A percentile compares a stretch with the other conserved stretches of the same genome.
phyloP scores from a whole-genome alignment of 2,888 invertebrate genomes.

The Lissocephala sabroskyi region DNA sequence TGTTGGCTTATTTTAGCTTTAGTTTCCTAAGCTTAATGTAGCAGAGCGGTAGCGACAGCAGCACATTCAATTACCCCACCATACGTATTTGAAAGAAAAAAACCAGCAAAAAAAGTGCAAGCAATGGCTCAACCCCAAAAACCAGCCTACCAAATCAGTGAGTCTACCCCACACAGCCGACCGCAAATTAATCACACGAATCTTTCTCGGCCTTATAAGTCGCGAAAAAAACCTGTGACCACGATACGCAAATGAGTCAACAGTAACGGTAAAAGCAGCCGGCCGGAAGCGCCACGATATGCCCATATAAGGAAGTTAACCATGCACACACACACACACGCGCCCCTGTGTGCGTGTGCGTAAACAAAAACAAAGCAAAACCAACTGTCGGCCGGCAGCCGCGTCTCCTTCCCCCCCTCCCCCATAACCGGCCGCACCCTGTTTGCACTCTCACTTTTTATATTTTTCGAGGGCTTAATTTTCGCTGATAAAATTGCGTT shows the following conservation, averaged over 20 bases:
- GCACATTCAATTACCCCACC: no score
- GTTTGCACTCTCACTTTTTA: constrained; percentile 12
- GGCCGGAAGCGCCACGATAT: constrained; percentile 45
- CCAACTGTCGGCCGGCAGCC: not conserved
- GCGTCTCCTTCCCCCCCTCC: not conserved
- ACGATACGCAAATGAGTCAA: constrained; percentile 43
- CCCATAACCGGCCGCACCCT: constrained; percentile 39
- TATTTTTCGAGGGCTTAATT: not conserved
- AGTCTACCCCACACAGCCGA: constrained; percentile 29
- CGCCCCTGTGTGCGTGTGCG: constrained; percentile 2
- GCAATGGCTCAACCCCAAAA: constrained; percentile 67
- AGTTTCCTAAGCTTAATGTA: no score
- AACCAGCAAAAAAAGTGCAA: constrained; percentile 1
- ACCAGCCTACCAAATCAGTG: constrained; percentile 68
- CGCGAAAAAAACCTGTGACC: not conserved
- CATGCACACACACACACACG: not conserved
- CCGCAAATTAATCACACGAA: not conserved
- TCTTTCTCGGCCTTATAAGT: not conserved
- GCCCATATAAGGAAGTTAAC: constrained; percentile 52
- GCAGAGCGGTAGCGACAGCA: no score
- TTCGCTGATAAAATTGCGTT: not conserved
- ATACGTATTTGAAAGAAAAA: no score
- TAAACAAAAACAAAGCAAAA: constrained; percentile 26
- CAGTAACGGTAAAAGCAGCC: constrained; percentile 48
- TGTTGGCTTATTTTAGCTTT: no score